Base-by-base conservation (phyloP, 37 sponge, comb jelly and placozoan genomes). In the Amphimedon queenslandica region DNA sequence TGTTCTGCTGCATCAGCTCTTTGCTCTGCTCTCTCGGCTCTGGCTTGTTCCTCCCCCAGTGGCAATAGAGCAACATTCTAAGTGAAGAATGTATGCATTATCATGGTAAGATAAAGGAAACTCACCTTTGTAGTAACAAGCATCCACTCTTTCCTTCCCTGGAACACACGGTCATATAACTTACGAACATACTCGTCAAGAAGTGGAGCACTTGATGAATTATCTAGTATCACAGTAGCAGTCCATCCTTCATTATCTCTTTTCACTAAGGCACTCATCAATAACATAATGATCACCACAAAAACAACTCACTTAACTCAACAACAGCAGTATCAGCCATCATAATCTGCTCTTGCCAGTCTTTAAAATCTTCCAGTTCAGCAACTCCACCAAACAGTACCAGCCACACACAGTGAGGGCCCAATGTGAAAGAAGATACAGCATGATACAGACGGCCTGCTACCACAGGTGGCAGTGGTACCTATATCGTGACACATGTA, bases 261-360 rank as follows among this genome's bases (percentile, higher is more conserved):
- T 25, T 25, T 60, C 28, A 60, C 61, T 60, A 60, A 6, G 21
- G 27, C 8, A n/a, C 5, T 25, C 5, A 60, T n/a, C 5, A 11
- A 25, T 6, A 60, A n/a, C 5, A 60, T n/a, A 11, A n/a, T n/a
- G n/a, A n/a, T n/a, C 5, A n/a, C 8, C 5, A 25, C 5, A 25
- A 25, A 11, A 6, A 25, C 21, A 25, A n/a, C 61, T 25, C 27
- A 60, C 61, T 25, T 25, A 60, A n/a, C 28, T 60, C 61, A 60
- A 60, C 21, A 6, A 60, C 27, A 60, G 27, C 27, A n/a, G 61
- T 60, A 60, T 11, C 28, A n/a, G 61, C 23, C 28, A 60, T 6
- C 61, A 60, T 60, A n/a, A 25, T 6, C 61, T 60, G 61, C 27
- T 60, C 61, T n/a, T 60, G 61, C 61, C 61, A 60, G 28, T 60